phyloP scores from a whole-genome alignment of 2,888 invertebrate species.

The Hydroisotoma schaefferi region DNA sequence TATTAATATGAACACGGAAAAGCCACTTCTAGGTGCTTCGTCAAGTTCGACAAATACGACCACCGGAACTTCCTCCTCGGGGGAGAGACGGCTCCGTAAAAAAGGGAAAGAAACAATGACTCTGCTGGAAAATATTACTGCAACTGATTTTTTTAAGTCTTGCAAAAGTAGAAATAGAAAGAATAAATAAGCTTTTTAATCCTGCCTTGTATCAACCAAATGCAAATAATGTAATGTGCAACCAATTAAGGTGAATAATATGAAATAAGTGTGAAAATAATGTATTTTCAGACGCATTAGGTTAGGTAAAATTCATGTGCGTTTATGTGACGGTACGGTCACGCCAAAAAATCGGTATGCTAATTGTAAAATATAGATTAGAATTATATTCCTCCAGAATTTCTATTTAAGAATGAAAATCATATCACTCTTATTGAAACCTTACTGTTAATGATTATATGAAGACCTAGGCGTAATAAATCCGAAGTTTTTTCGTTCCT shows the following conservation, averaged over 20 bases:
- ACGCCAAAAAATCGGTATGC: no score
- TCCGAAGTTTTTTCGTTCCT: no score
- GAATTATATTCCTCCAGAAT: no score
- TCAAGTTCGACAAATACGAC: slow-evolving; percentile 12
- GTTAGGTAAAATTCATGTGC: no score
- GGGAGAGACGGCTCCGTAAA: slow-evolving; percentile 7
- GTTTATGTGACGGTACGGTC: no score
- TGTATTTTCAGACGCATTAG: not conserved
- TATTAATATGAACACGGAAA: slow-evolving; percentile 21
- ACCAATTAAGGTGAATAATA: not conserved
- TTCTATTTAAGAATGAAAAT: no score
- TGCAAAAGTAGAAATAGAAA: slow-evolving; percentile 26
- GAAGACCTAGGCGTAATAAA: no score
- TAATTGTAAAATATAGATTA: no score
- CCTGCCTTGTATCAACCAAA: not conserved
- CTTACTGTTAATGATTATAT: no score
- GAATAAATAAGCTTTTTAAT: slow-evolving; percentile 20
- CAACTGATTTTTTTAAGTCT: slow-evolving; percentile 29
- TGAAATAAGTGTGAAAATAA: not conserved
- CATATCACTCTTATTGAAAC: no score
- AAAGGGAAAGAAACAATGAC: slow-evolving; percentile 21
- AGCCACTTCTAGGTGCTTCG: slow-evolving; percentile 27
- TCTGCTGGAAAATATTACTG: slow-evolving; percentile 31
- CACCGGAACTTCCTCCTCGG: not conserved
- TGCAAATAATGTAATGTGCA: not conserved